These are phyloP conservation scores for Dermatemys mawii DNA, from an alignment of 2,113 vertebrate genomes.

Conservation along the genomic window DNA sequence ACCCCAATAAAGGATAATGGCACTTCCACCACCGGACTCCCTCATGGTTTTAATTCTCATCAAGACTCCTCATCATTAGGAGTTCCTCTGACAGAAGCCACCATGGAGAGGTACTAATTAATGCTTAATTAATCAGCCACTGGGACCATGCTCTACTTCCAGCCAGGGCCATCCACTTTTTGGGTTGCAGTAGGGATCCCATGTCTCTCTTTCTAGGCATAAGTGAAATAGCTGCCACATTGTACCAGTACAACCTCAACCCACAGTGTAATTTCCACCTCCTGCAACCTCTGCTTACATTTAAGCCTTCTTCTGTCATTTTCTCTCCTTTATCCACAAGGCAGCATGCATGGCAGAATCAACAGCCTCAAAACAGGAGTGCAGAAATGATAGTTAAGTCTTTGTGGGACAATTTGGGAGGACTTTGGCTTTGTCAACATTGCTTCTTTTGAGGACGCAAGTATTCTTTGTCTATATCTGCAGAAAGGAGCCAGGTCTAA, in stretches of 20 bases:
- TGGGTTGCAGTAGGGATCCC: rapidly evolving
- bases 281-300: rapidly evolving
- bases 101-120: not conserved
- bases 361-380: not conserved
- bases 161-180: not conserved
- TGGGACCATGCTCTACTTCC: not conserved
- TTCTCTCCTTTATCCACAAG: not conserved
- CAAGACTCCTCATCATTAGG: not conserved
- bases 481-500: rapidly evolving
- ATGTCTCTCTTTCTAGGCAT: not conserved
- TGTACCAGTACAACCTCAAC: rapidly evolving
- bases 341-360: not conserved
- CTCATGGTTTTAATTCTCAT: not conserved
- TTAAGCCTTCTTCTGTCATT: not conserved
- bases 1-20: rapidly evolving
- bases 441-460: rapidly evolving
- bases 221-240: rapidly evolving
- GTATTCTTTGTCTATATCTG: not conserved
- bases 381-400: not conserved
- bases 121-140: not conserved
- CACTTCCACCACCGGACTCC: rapidly evolving
- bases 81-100: not conserved
- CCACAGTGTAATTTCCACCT: not conserved
- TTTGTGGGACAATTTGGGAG: not conserved
- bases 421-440: not conserved